These are phyloP conservation scores for Aphyosemion australe DNA, from an alignment of 2,113 vertebrate species.

Conservation along the genomic window DNA sequence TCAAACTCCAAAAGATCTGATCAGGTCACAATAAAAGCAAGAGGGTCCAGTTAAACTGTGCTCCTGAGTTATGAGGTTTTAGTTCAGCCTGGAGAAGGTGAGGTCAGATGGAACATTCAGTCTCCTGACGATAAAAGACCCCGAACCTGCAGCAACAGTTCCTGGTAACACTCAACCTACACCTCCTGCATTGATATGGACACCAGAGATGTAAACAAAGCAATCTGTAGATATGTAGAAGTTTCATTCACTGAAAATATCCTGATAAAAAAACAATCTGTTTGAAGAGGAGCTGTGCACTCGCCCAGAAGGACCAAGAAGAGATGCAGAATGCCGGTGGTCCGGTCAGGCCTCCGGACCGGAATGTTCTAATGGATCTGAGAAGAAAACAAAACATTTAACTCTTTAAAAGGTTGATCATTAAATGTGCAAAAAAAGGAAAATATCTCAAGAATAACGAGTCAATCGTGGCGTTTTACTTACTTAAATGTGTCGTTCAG, in stretches of 20 bases:
- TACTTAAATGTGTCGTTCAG: too few relatives aligned
- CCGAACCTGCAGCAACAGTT: too few relatives aligned
- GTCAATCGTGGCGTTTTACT: too few relatives aligned
- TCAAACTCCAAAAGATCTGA: neutral
- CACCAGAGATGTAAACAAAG: conserved; percentile 23
- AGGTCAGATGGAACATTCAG: neutral
- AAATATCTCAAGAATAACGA: too few relatives aligned
- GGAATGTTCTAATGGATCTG: conserved; percentile 40
- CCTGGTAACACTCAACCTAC: neutral
- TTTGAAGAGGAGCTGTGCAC: neutral
- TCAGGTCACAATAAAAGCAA: neutral
- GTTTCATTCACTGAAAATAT: neutral
- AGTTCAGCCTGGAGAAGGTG: neutral
- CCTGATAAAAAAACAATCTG: too few relatives aligned
- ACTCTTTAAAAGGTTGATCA: too few relatives aligned
- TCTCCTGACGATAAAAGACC: neutral
- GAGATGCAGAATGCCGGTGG: too few relatives aligned
- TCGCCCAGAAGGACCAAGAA: conserved; percentile 33
- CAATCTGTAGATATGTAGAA: too few relatives aligned
- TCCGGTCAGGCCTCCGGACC: too few relatives aligned
- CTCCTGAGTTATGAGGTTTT: neutral
- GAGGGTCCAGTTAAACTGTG: neutral
- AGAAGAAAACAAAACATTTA: conserved; percentile 9
- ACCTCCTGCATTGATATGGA: conserved; percentile 37
- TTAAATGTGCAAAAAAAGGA: too few relatives aligned